Conservation (phyloP, 2,888 invertebrate genomes). For the Lottia gigantea region DNA sequence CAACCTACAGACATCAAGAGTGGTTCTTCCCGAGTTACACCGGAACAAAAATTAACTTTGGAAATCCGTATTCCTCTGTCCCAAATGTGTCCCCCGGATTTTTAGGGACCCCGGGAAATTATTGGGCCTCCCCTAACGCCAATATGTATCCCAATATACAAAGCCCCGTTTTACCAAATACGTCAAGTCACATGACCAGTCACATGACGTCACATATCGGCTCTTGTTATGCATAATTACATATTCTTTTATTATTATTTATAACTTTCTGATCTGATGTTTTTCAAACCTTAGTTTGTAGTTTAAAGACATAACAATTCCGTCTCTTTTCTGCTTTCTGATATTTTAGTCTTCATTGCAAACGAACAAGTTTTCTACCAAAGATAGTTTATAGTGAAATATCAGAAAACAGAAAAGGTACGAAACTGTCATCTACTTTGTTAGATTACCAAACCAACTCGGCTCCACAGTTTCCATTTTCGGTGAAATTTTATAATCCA, state of each 20-base stretch:
- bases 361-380: no score
- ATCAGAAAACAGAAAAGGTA: no score
- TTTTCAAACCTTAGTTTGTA: no score
- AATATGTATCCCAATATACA: slow-evolving; percentile 73
- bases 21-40: slow-evolving; percentile 82
- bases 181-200: slow-evolving; percentile 81
- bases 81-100: slow-evolving; percentile 39
- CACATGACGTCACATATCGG: slow-evolving; percentile 89
- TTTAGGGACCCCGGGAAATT: slow-evolving; percentile 39
- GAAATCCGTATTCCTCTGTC: slow-evolving; percentile 72
- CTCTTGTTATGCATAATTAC: slow-evolving; percentile 68
- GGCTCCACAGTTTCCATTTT: no score
- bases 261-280: no score
- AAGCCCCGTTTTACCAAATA: slow-evolving; percentile 74
- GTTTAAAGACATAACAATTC: no score
- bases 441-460: no score
- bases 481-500: no score
- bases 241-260: background rate
- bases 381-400: no score
- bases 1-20: slow-evolving; percentile 96
- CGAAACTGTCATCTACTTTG: no score
- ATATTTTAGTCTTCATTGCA: no score
- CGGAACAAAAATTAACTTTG: slow-evolving; percentile 86
- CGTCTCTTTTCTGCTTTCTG: no score
- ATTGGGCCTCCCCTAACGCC: slow-evolving; percentile 43